These are phyloP conservation scores for Corydoras maculifer DNA, from an alignment of 2,113 vertebrate species.

Conservation along the genomic window DNA sequence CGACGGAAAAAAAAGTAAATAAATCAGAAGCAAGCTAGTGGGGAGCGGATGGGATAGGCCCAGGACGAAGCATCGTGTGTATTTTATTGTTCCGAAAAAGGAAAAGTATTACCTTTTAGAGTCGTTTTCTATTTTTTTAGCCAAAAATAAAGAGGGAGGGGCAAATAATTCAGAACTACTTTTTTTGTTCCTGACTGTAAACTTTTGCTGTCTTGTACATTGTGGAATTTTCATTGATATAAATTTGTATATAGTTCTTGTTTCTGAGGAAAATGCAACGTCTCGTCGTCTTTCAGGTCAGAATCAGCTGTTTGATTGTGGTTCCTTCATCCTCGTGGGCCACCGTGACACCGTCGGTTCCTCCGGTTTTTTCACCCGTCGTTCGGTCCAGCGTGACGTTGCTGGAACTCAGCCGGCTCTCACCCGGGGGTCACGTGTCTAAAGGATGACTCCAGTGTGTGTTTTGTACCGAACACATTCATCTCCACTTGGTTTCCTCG, in stretches of 20 bases:
- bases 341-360: constrained; percentile 17
- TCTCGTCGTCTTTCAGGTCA: constrained; percentile 40
- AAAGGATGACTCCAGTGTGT: no score
- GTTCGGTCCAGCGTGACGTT: no score
- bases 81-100: constrained; percentile 59
- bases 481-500: no score
- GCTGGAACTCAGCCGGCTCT: no score
- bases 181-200: constrained; percentile 67
- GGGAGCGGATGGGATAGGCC: constrained; percentile 42
- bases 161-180: constrained; percentile 47
- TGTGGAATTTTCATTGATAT: constrained; percentile 64
- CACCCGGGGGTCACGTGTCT: no score
- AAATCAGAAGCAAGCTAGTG: constrained; percentile 8
- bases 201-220: constrained; percentile 71
- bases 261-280: constrained; percentile 51
- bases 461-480: no score
- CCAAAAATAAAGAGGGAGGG: constrained; percentile 61
- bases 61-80: constrained; percentile 64
- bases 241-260: constrained; percentile 59
- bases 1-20: not conserved
- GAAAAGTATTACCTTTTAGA: constrained; percentile 70
- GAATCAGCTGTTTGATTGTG: constrained; percentile 6
- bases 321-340: constrained; percentile 27
- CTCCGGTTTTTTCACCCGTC: no score
- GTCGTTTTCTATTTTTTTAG: constrained; percentile 64